These are phyloP conservation scores for Heliconius hortense DNA, from an alignment of 2,888 invertebrate species.

Conservation along the genomic window DNA sequence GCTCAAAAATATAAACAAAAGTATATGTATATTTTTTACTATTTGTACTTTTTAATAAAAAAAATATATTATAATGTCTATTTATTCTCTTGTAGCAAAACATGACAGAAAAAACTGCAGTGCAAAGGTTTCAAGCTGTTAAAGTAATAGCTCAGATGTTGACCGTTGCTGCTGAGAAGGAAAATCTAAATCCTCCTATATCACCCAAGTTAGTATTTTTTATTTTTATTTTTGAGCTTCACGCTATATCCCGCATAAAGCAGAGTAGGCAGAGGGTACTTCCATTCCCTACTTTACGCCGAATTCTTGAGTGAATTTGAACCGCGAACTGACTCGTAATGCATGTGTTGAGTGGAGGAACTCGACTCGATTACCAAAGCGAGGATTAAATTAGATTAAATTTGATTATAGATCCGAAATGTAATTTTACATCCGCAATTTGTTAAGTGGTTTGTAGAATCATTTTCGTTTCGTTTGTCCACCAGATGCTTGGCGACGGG, in stretches of 20 bases:
- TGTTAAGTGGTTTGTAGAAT: background rate
- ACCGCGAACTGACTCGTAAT: too few relatives aligned
- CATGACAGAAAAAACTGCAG: slow-evolving; percentile 60
- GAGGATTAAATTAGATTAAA: too few relatives aligned
- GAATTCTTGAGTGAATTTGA: too few relatives aligned
- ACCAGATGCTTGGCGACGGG: slow-evolving; percentile 47
- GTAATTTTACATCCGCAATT: too few relatives aligned
- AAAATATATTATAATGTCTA: background rate
- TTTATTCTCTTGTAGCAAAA: slow-evolving; percentile 28
- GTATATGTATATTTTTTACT: too few relatives aligned
- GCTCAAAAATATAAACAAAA: too few relatives aligned
- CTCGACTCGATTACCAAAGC: too few relatives aligned
- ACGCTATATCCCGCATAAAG: too few relatives aligned
- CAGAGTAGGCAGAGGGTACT: background rate
- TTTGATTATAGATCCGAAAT: too few relatives aligned
- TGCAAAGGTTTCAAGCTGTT: slow-evolving; percentile 82
- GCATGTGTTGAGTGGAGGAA: too few relatives aligned
- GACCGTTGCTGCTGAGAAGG: slow-evolving; percentile 80
- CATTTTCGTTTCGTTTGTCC: background rate
- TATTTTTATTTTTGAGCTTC: background rate
- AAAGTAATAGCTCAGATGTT: slow-evolving; percentile 85
- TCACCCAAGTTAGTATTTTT: slow-evolving; percentile 83
- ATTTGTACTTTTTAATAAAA: too few relatives aligned
- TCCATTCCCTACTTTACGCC: too few relatives aligned
- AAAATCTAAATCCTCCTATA: slow-evolving; percentile 75